Percentiles rank a stretch among this genome's conserved stretches.
phyloP scores from a whole-genome alignment of 2,113 vertebrate species.

The Eptesicus fuscus region DNA sequence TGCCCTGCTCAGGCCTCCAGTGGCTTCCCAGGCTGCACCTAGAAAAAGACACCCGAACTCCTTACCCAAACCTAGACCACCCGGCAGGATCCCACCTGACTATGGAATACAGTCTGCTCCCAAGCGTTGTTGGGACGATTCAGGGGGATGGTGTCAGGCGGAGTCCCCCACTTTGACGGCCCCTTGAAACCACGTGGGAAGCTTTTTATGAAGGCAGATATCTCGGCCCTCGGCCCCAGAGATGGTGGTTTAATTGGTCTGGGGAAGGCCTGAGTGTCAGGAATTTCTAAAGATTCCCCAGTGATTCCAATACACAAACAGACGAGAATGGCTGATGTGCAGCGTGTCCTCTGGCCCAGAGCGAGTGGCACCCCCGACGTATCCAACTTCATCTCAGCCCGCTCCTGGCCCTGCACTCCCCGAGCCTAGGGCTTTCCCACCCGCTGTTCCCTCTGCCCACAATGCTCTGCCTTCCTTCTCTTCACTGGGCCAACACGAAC shows the following conservation, averaged over 20 bases:
- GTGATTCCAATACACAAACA: not conserved
- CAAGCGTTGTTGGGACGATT: no score
- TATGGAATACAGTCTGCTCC: not conserved
- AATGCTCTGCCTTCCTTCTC: not conserved
- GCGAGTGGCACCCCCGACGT: rapidly evolving
- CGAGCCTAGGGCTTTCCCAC: not conserved
- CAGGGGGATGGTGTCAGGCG: not conserved
- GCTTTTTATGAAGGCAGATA: not conserved
- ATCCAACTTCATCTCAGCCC: not conserved
- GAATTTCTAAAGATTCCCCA: not conserved
- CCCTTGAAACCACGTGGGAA: not conserved
- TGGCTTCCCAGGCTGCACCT: not conserved
- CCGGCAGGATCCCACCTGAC: not conserved
- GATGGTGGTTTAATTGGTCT: not conserved
- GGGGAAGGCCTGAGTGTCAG: not conserved
- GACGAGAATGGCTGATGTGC: no score
- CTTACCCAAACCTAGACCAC: not conserved
- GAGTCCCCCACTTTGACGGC: not conserved
- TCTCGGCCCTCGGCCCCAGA: not conserved
- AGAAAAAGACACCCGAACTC: not conserved
- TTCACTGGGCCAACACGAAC: not conserved
- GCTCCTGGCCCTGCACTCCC: not conserved
- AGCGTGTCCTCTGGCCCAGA: not conserved
- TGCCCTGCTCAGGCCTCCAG: not conserved
- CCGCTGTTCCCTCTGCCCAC: not conserved